Evolutionary conservation across 2,113 vertebrate species (phyloP).

Genomic region (Prietella phreatophila): DNA sequence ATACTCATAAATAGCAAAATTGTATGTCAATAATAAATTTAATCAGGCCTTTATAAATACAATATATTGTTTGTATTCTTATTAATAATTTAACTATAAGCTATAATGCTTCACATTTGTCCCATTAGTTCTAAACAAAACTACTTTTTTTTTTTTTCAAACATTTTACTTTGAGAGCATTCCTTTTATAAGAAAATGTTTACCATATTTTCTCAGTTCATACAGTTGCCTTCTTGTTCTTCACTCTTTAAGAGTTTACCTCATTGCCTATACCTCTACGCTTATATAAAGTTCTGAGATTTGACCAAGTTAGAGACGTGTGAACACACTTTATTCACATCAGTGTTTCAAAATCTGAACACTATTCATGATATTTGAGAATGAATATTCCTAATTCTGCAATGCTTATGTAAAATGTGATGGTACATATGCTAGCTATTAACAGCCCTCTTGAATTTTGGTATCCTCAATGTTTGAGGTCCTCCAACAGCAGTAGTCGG

Average conservation of each 20-base stretch:
- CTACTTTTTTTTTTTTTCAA: not conserved
- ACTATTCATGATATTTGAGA: not conserved
- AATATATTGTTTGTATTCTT: not conserved
- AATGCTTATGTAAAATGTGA: conserved; percentile 1
- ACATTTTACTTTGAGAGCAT: not conserved
- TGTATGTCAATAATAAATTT: not conserved
- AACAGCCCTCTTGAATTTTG: conserved; percentile 4
- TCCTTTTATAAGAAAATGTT: not conserved
- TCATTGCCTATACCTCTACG: conserved; percentile 29
- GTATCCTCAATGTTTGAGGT: conserved; percentile 40
- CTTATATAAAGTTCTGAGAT: conserved; percentile 20
- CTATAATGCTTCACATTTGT: not conserved
- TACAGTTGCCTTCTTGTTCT: conserved; percentile 32
- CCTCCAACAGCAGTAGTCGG: conserved; percentile 8
- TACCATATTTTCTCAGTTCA: not conserved
- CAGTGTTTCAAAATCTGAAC: not conserved
- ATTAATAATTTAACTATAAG: not conserved
- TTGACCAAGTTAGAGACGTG: conserved; percentile 18
- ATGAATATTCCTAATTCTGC: not conserved
- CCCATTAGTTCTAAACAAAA: not conserved
- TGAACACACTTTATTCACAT: not conserved
- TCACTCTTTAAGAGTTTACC: conserved; percentile 27
- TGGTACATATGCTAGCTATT: conserved; percentile 6
- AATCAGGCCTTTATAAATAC: not conserved
- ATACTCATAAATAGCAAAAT: not conserved